Evolutionary conservation across 2,888 invertebrate genomes (phyloP).

Genomic region (Cyclophora albipunctata): DNA sequence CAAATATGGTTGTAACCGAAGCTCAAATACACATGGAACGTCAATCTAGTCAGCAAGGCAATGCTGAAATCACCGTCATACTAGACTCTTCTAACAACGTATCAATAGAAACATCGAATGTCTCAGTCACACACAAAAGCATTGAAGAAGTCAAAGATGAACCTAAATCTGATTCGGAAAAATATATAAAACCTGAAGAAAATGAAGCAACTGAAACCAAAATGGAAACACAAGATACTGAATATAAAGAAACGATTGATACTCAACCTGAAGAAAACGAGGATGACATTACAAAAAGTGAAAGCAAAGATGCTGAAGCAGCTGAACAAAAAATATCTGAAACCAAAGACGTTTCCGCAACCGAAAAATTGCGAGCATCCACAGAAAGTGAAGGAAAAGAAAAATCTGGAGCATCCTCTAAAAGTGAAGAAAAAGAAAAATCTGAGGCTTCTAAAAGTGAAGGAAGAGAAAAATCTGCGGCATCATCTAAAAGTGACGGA

Average conservation of each 20-base stretch:
- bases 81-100: conserved; percentile 65
- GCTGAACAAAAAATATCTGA: conserved; percentile 10
- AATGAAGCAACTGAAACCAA: background rate
- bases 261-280: conserved; percentile 8
- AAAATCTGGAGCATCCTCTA: conserved; percentile 14
- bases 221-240: too few relatives aligned
- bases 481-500: conserved; percentile 4
- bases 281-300: conserved; percentile 6
- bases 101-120: conserved; percentile 58
- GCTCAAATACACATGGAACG: conserved; percentile 71
- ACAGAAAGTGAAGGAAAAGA: conserved; percentile 9
- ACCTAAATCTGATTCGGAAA: conserved; percentile 25
- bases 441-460: too few relatives aligned
- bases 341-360: conserved; percentile 1
- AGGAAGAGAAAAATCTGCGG: too few relatives aligned
- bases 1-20: conserved; percentile 69
- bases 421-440: conserved; percentile 7
- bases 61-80: conserved; percentile 60
- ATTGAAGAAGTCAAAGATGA: conserved; percentile 28
- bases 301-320: conserved; percentile 6
- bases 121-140: conserved; percentile 52
- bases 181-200: conserved; percentile 11
- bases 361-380: conserved; percentile 3
- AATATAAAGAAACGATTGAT: too few relatives aligned
- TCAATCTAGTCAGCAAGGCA: conserved; percentile 56